Base-by-base conservation (phyloP, 2,888 invertebrate species). In the Lasioglossum pauxillum region DNA sequence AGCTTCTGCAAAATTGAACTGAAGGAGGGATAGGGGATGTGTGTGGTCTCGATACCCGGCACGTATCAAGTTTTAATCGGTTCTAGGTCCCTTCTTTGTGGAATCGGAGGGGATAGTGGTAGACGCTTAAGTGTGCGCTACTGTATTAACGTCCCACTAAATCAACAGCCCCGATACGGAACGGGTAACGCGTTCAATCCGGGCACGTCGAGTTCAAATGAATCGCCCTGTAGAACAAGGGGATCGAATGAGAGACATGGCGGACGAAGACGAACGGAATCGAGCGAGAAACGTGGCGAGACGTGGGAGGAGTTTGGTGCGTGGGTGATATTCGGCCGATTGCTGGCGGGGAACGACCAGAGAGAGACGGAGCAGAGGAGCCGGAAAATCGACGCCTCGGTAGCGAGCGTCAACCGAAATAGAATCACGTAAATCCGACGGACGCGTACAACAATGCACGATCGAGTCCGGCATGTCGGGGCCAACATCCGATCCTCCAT, bases 271-370 rank as follows among this genome's bases (percentile, higher is more conserved):
- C 27, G 44, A 46, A 27, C 72, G 19, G 46, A 73, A 73, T 19
- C 35, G 69, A 31, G 64, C 75, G 49, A 41, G 41, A 27, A 23
- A 75, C 35, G 23, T 16, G 49, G 23, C 3, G 46, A 73, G 72
- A 49, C n/a, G 64, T 19, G 60, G 72, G 78, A 46, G 83, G 83
- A 41, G 57, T 38, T 49, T 72, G 44, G 67, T 75, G 86, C 82
- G 90, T 89, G 81, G 89, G 82, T 86, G 83, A 90, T 46, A 85
- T 49, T 83, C 72, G 77, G 75, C 83, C 85, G 83, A 86, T 84
- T 80, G 75, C 72, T 53, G 73, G 83, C 1, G 35, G 75, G 72
- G 49, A 85, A 77, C 67, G 80, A 82, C 57, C 71, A 60, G 67
- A 71, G 77, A 57, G 71, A 75, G 78, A 38, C 38, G 12, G 69